Conservation (phyloP, 2,797 vertebrate genomes). For the Molossus alvarezi region DNA sequence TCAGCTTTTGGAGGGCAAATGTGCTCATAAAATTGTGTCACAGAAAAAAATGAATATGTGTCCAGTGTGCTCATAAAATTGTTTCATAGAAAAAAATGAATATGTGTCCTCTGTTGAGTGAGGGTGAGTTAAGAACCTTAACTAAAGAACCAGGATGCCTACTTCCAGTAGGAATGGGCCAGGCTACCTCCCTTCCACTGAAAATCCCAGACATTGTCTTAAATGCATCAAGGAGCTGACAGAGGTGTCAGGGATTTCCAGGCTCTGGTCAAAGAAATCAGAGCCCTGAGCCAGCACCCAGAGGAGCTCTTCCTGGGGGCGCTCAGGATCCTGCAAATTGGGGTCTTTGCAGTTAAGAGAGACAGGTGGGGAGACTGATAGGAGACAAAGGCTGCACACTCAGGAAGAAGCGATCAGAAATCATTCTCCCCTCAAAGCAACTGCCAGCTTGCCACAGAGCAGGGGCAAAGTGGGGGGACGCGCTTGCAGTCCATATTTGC, state of each 20-base stretch:
- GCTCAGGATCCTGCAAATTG: accelerated
- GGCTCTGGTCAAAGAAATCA: not conserved
- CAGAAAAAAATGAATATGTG: not conserved
- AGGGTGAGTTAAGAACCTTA: too few species aligned
- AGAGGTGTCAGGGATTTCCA: not conserved
- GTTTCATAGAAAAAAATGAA: not conserved
- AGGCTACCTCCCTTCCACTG: not conserved
- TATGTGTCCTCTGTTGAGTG: not conserved
- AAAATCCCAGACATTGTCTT: not conserved
- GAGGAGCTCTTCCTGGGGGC: not conserved
- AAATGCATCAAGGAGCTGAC: not conserved
- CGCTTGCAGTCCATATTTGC: not conserved
- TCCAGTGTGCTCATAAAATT: not conserved
- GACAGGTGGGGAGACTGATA: not conserved
- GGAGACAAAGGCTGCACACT: not conserved
- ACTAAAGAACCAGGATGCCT: not conserved
- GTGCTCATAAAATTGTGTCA: not conserved
- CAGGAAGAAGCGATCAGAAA: not conserved
- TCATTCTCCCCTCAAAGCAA: not conserved
- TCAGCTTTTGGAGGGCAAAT: not conserved
- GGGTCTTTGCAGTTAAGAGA: not conserved
- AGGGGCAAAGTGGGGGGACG: not conserved
- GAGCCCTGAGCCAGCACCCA: not conserved
- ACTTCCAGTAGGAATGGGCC: not conserved
- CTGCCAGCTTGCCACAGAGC: not conserved